Base-by-base conservation (phyloP, 2,797 vertebrate genomes). In the Holocentrus rufus region DNA sequence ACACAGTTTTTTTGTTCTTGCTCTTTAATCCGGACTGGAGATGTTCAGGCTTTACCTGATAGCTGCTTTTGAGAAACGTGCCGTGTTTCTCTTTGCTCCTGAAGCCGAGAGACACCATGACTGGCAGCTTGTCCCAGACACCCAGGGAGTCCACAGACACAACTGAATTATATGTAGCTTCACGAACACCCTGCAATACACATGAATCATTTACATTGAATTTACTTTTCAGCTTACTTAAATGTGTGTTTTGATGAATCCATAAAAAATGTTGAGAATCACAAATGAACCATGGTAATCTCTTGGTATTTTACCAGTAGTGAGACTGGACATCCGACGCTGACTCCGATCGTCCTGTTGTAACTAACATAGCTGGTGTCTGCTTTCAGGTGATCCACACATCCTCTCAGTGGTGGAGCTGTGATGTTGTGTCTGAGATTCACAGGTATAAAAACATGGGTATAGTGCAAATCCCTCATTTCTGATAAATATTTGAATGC, bases 31-130 rank as follows among this genome's bases (percentile, higher is more conserved):
- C 44, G 44, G n/a, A 65, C n/a, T 2, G 23, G 47, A 52, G 30
- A 7, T 2, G 0, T 20, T 9, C 11, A 5, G 25, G 9, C 55
- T 74, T 81, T 52, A 92, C 91, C 88, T 52, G 58, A 65, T 83
- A 77, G 54, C 74, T 59, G 65, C 79, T 81, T 30, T 70, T 39
- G 30, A 92, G 69, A 17, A 92, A 50, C 69, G 53, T 18, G n/a
- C 79, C 80, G 0, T 64, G 42, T n/a, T 36, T 64, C 65, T 69
- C 30, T 13, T 55, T 82, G 65, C 60, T 88, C 61, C 78, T 89
- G 75, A 92, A 92, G 44, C 88, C 88, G 57, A 92, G 39, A 56
- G 87, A 91, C 59, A 90, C 25, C 63, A 77, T 82, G 17, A 78
- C 39, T 0, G 50, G 72, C 7, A 11, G 36, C 4, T 83, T 22